Conservation (phyloP, 2,113 vertebrate species). For the Eulacestoma nigropectus region DNA sequence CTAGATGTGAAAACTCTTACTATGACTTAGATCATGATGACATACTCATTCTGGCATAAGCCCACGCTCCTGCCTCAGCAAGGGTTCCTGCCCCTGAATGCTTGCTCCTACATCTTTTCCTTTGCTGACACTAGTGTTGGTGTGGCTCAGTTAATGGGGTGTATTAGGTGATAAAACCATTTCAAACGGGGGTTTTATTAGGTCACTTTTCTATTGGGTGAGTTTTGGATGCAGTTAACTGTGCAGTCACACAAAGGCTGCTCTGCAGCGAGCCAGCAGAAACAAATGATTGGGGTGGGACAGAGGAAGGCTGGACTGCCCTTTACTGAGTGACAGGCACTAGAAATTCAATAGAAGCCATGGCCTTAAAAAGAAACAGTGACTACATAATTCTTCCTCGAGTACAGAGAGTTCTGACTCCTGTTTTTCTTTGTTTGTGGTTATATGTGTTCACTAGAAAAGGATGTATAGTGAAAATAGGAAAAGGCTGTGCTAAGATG, state of each 20-base stretch:
- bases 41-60: not conserved
- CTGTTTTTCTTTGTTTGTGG: not conserved
- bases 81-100: not conserved
- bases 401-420: not conserved
- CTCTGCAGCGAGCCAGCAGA: not conserved
- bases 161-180: not conserved
- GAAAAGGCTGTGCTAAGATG: not conserved
- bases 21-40: not conserved
- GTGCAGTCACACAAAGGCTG: not conserved
- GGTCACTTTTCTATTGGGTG: not conserved
- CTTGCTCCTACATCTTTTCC: not conserved
- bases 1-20: not conserved
- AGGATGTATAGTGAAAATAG: not conserved
- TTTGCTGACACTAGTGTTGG: not conserved
- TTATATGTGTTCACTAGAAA: not conserved
- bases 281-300: not conserved
- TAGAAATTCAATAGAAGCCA: not conserved
- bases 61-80: not conserved
- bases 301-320: not conserved
- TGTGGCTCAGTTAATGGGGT: not conserved
- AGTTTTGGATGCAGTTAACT: not conserved
- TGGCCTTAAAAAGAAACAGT: not conserved
- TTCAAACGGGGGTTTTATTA: not conserved
- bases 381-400: accelerated
- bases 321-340: not conserved